These are phyloP conservation scores for Pangasianodon gigas DNA, from an alignment of 2,113 vertebrate species.

Conservation along the genomic window DNA sequence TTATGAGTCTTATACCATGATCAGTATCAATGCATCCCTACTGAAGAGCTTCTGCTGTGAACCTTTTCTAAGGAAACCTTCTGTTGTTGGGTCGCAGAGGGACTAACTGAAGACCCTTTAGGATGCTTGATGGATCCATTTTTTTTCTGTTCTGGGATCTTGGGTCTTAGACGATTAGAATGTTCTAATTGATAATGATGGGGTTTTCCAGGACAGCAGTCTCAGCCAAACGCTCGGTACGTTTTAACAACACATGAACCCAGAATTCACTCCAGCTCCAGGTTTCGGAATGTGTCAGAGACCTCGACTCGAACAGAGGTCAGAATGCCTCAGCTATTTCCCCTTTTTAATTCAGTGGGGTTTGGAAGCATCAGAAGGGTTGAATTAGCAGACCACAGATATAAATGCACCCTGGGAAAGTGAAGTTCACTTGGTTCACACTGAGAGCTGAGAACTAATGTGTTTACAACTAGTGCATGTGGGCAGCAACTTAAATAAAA, in stretches of 20 bases:
- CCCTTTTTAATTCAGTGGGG: not conserved
- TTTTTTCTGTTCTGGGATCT: not conserved
- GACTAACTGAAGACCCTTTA: not conserved
- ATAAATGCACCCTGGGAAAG: slow-evolving; percentile 53
- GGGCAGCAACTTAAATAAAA: slow-evolving; percentile 7
- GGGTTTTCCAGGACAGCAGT: not conserved
- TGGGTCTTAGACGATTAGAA: not conserved
- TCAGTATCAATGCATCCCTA: not conserved
- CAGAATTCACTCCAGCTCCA: not conserved
- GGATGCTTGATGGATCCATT: not conserved
- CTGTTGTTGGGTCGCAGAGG: not conserved
- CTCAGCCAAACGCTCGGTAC: no score
- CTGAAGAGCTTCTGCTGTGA: not conserved
- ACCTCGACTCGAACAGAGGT: slow-evolving; percentile 11
- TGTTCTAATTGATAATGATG: not conserved
- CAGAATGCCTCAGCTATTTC: not conserved
- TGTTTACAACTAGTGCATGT: slow-evolving; percentile 31
- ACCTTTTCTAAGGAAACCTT: not conserved
- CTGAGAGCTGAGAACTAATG: not conserved
- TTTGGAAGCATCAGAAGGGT: slow-evolving; percentile 34
- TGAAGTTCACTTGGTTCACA: slow-evolving; percentile 43
- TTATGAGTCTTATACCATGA: not conserved
- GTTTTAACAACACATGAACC: not conserved
- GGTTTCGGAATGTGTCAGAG: not conserved
- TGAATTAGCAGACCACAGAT: slow-evolving; percentile 40